Evolutionary conservation across 2,797 vertebrate species (phyloP).

Genomic region (Lutjanus argentimaculatus): DNA sequence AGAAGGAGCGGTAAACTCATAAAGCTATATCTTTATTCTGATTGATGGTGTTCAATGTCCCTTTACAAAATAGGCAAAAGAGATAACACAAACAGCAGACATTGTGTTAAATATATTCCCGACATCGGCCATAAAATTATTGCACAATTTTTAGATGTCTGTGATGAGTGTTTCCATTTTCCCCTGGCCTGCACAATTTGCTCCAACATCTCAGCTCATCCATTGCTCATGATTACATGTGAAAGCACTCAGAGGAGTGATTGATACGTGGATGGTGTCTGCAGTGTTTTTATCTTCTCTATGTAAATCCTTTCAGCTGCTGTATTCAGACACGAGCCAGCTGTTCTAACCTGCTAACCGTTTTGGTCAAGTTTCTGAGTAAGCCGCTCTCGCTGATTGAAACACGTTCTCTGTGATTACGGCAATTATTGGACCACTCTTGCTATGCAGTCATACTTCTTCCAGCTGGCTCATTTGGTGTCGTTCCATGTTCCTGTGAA

Average conservation of each 20-base stretch:
- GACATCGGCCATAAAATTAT: conserved; percentile 46
- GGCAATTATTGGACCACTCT: conserved; percentile 56
- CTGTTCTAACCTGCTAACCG: conserved; percentile 61
- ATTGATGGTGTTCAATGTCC: conserved; percentile 60
- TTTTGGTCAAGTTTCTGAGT: conserved; percentile 57
- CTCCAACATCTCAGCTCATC: conserved; percentile 54
- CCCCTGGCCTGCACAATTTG: conserved; percentile 49
- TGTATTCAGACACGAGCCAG: conserved; percentile 45
- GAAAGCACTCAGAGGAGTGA: conserved; percentile 49
- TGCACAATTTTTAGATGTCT: conserved; percentile 8
- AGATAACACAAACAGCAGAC: conserved; percentile 53
- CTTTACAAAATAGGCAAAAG: conserved; percentile 49
- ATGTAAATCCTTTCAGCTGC: conserved; percentile 57
- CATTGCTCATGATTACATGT: conserved; percentile 40
- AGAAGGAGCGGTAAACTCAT: conserved; percentile 70
- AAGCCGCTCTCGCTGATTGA: conserved; percentile 60
- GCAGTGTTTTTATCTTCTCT: conserved; percentile 37
- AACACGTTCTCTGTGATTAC: conserved; percentile 69
- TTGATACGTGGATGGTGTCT: conserved; percentile 52
- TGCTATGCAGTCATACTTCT: conserved; percentile 41
- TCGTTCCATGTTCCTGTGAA: conserved; percentile 35
- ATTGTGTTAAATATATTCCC: conserved; percentile 49
- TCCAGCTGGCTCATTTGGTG: conserved; percentile 66
- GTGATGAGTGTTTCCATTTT: conserved; percentile 58
- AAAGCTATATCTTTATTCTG: conserved; percentile 74